Conservation (phyloP, 2,888 invertebrate genomes). For the Teinopalpus imperialis region DNA sequence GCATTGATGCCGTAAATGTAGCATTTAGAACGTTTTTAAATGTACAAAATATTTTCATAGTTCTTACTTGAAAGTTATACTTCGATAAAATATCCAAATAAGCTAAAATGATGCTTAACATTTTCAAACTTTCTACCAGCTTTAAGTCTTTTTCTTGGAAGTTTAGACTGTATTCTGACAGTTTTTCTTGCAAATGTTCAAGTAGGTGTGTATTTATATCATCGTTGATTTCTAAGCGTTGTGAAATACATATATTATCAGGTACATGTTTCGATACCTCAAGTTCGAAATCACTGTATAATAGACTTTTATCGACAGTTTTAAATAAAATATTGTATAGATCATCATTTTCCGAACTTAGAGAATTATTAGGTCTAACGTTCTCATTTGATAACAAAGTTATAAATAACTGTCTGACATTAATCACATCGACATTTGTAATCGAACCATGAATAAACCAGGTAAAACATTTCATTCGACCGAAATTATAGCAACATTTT, state of each 20-base stretch:
- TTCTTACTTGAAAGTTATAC: slow-evolving; percentile 40
- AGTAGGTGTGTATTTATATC: slow-evolving; percentile 41
- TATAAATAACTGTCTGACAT: slow-evolving; percentile 47
- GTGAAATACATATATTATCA: slow-evolving; percentile 20
- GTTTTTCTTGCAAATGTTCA: slow-evolving; percentile 39
- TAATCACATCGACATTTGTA: slow-evolving; percentile 34
- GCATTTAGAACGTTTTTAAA: slow-evolving; percentile 41
- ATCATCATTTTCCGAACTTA: slow-evolving; percentile 25
- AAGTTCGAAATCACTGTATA: slow-evolving; percentile 64
- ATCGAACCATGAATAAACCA: slow-evolving; percentile 56
- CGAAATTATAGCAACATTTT: slow-evolving; percentile 52
- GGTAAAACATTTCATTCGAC: slow-evolving; percentile 47
- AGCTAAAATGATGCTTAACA: slow-evolving; percentile 41
- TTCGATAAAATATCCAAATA: slow-evolving; percentile 51
- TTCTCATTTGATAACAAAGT: slow-evolving; percentile 60
- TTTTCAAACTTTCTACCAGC: slow-evolving; percentile 42
- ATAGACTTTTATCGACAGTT: slow-evolving; percentile 52
- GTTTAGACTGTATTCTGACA: slow-evolving; percentile 32
- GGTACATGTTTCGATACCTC: slow-evolving; percentile 31
- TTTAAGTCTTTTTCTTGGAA: slow-evolving; percentile 36
- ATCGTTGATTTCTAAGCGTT: slow-evolving; percentile 40
- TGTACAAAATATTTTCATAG: slow-evolving; percentile 37
- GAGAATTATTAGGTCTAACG: slow-evolving; percentile 29
- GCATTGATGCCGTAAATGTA: slow-evolving; percentile 43
- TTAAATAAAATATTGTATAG: slow-evolving; percentile 52